phyloP scores from a whole-genome alignment of 2,113 vertebrate genomes.

The Callipepla californica region DNA sequence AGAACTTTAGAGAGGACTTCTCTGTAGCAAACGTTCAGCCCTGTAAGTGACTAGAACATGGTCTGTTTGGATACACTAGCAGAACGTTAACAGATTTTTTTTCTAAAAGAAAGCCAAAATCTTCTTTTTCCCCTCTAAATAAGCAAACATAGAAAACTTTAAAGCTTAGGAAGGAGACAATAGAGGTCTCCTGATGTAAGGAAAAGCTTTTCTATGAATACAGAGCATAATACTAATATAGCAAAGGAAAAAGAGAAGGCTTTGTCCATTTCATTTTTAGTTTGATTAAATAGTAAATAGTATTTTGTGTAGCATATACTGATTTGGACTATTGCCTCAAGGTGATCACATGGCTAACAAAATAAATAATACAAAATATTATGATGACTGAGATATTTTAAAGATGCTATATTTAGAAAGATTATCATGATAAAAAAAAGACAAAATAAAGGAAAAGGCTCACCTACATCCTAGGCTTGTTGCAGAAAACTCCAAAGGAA shows the following conservation, averaged over 20 bases:
- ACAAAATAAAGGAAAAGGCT: too few species aligned
- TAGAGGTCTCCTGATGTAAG: not conserved
- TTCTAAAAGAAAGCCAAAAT: not conserved
- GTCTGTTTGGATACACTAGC: not conserved
- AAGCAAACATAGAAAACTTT: not conserved
- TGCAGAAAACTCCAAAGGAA: too few species aligned
- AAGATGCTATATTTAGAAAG: too few species aligned
- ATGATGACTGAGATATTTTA: too few species aligned
- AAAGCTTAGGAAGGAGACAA: not conserved
- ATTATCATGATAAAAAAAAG: too few species aligned
- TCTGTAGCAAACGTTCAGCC: not conserved
- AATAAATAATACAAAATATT: too few species aligned
- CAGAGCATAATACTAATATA: not conserved
- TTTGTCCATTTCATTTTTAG: not conserved
- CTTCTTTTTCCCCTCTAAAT: not conserved
- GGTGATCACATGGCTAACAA: not conserved
- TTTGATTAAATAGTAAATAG: not conserved
- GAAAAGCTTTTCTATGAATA: not conserved
- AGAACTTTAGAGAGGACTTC: not conserved
- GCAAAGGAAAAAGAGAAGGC: not conserved
- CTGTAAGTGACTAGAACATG: not conserved
- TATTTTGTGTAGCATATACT: not conserved
- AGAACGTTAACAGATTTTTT: not conserved
- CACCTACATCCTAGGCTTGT: too few species aligned
- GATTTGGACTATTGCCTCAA: not conserved